Conservation (phyloP, 1,140 invertebrate species). For the Listronotus bonariensis region DNA sequence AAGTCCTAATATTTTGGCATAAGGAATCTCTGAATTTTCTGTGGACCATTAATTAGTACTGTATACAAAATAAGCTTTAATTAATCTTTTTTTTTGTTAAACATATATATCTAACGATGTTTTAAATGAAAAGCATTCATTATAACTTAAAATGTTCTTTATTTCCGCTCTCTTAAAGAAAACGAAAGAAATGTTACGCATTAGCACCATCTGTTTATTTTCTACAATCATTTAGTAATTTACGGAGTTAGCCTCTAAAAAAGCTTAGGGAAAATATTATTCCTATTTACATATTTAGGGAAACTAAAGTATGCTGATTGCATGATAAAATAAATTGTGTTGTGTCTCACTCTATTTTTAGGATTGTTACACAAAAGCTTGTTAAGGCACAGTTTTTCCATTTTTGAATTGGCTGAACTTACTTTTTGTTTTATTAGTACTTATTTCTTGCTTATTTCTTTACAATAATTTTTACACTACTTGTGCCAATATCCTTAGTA, state of each 20-base stretch:
- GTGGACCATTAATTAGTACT: too few species aligned
- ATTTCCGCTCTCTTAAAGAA: not conserved
- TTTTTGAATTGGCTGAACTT: slow-evolving; percentile 26
- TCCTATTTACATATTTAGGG: slow-evolving; percentile 37
- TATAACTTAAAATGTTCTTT: slow-evolving; percentile 1
- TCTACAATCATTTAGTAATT: slow-evolving; percentile 25
- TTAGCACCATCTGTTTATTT: slow-evolving; percentile 18
- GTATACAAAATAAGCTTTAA: too few species aligned
- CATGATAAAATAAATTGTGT: slow-evolving; percentile 38
- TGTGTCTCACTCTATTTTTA: slow-evolving; percentile 33
- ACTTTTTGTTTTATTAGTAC: slow-evolving; percentile 16
- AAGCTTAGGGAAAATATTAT: slow-evolving; percentile 31
- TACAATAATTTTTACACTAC: too few species aligned
- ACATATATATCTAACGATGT: too few species aligned
- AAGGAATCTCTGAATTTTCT: too few species aligned
- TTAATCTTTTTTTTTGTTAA: too few species aligned
- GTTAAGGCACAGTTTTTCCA: slow-evolving; percentile 24
- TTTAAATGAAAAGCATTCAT: not conserved
- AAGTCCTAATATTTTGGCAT: too few species aligned
- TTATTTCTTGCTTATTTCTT: too few species aligned
- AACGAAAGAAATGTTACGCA: slow-evolving; percentile 15
- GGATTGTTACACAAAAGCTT: slow-evolving; percentile 25
- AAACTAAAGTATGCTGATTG: slow-evolving; percentile 23
- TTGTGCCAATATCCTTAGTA: too few species aligned
- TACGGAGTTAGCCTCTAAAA: slow-evolving; percentile 21